Percentiles rank a stretch among this genome's conserved stretches.
These are phyloP conservation scores for Hydrotaea diabolus DNA, from an alignment of 2,888 invertebrate species.

Conservation along the genomic window DNA sequence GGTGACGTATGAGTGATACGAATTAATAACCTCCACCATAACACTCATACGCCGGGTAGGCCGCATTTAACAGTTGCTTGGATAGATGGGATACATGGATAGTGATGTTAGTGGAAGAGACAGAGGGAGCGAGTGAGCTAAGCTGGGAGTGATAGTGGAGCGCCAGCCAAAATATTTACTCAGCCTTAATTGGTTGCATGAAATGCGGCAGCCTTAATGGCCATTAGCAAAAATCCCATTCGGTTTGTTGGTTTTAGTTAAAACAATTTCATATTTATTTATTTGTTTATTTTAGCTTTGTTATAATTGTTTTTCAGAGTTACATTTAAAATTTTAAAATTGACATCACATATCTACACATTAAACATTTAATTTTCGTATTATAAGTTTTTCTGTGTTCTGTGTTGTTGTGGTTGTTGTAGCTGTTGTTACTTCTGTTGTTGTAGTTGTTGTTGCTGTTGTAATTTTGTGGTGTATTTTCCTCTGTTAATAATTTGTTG, in stretches of 20 bases:
- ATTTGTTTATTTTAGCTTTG: constrained; percentile 35
- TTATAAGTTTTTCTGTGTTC: constrained; percentile 35
- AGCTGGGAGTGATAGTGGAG: too few species aligned
- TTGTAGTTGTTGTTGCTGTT: constrained; percentile 1
- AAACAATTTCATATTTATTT: constrained; percentile 60
- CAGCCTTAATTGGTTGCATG: background rate
- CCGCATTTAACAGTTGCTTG: background rate
- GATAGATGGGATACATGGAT: too few species aligned
- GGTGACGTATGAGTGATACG: background rate
- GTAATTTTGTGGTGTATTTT: constrained; percentile 27
- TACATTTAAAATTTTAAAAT: constrained; percentile 67
- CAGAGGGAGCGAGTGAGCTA: too few species aligned
- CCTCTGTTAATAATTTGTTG: constrained; percentile 16
- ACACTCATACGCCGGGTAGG: background rate
- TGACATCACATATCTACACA: constrained; percentile 68
- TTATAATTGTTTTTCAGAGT: constrained; percentile 53
- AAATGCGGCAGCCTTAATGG: background rate
- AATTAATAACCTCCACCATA: background rate
- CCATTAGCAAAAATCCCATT: constrained; percentile 2
- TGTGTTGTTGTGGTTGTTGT: constrained; percentile 28
- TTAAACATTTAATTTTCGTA: constrained; percentile 62
- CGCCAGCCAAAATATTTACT: background rate
- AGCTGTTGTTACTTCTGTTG: too few species aligned
- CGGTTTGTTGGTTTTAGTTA: constrained; percentile 51
- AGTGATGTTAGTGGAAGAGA: too few species aligned